phyloP scores from a whole-genome alignment of 2,797 vertebrate species.

The Phoxinus dragarum region DNA sequence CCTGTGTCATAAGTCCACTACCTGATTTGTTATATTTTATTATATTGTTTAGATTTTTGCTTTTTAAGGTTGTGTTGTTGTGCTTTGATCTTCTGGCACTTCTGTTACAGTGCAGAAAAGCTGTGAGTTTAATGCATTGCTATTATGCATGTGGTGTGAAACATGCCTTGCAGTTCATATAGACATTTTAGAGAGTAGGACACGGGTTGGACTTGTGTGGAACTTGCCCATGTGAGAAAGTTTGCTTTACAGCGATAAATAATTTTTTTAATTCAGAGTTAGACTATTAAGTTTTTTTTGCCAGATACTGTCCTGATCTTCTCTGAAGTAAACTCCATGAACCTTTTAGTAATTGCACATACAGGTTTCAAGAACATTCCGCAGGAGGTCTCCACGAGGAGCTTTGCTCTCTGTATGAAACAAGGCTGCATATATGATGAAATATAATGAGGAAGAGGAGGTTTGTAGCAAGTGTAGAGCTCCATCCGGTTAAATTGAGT shows the following conservation, averaged over 20 bases:
- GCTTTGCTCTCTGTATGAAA: slow-evolving; percentile 28
- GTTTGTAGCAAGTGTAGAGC: slow-evolving; percentile 16
- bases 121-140: background rate
- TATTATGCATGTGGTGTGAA: background rate
- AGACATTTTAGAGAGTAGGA: background rate
- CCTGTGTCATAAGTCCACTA: background rate
- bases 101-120: background rate
- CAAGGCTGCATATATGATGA: slow-evolving; percentile 2
- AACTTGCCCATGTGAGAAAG: background rate
- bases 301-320: background rate
- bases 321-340: background rate
- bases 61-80: background rate
- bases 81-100: background rate
- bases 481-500: slow-evolving; percentile 45
- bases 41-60: background rate
- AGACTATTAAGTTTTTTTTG: background rate
- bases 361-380: slow-evolving; percentile 40
- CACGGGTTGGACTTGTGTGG: background rate
- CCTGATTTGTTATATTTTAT: background rate
- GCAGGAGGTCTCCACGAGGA: slow-evolving; percentile 25
- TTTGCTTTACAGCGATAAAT: background rate
- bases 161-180: no score
- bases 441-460: background rate
- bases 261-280: background rate
- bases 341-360: slow-evolving; percentile 34